These are phyloP conservation scores for Alectoris magna DNA, from an alignment of 2,797 vertebrate species.

Conservation along the genomic window DNA sequence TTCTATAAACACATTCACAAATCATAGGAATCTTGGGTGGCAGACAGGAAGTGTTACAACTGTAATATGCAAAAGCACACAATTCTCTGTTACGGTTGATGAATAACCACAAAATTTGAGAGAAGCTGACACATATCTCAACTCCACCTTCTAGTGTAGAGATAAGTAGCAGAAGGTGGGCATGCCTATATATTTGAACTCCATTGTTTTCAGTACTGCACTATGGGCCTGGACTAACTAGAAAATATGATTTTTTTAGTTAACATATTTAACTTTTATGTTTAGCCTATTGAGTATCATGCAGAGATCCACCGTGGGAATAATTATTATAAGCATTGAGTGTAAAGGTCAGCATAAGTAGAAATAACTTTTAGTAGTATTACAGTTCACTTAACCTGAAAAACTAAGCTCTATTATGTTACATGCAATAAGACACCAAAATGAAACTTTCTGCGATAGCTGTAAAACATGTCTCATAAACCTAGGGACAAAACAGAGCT, in stretches of 20 bases:
- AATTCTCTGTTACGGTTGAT: not conserved
- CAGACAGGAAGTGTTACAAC: not conserved
- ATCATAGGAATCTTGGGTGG: not conserved
- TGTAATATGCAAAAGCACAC: not conserved
- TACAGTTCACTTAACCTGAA: not conserved
- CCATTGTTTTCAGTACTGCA: not conserved
- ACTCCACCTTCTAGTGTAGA: not conserved
- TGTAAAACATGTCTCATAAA: not conserved
- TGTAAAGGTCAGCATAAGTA: not conserved
- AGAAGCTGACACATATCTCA: not conserved
- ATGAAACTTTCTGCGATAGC: not conserved
- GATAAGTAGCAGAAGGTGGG: not conserved
- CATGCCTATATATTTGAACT: not conserved
- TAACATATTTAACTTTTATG: not conserved
- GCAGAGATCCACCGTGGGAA: not conserved
- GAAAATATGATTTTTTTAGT: not conserved
- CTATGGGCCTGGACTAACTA: not conserved
- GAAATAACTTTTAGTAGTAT: not conserved
- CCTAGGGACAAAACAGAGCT: not conserved
- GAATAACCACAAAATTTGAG: not conserved
- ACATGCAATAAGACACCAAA: not conserved
- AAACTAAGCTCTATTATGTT: not conserved
- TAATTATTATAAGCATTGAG: not conserved
- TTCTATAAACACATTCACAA: not conserved
- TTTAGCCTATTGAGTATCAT: not conserved